Conservation (phyloP, 2,888 invertebrate species). For the Lycaena phlaeas region DNA sequence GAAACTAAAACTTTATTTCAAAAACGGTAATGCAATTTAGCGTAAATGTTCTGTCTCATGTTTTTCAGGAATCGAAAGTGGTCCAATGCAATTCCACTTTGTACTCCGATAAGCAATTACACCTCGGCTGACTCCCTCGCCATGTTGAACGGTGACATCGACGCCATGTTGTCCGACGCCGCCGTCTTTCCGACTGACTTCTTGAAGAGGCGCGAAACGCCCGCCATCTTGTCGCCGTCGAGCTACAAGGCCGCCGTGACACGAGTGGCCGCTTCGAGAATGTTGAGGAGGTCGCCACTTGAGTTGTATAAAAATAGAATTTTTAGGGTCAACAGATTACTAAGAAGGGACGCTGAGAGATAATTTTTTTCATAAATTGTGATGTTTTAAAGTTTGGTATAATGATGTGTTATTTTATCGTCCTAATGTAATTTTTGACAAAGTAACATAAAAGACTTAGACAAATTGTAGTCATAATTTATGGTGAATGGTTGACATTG, state of each 20-base stretch:
- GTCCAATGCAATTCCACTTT: slow-evolving; percentile 88
- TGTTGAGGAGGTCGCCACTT: slow-evolving; percentile 46
- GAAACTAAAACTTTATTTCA: neutral
- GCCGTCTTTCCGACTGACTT: slow-evolving; percentile 40
- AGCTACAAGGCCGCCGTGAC: slow-evolving; percentile 60
- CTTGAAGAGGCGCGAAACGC: slow-evolving; percentile 50
- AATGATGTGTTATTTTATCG: slow-evolving; percentile 5
- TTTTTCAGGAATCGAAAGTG: slow-evolving; percentile 82
- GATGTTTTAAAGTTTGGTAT: neutral
- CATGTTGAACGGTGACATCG: slow-evolving; percentile 55
- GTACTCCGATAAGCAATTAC: slow-evolving; percentile 63
- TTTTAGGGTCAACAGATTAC: slow-evolving; percentile 48
- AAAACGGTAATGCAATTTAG: neutral
- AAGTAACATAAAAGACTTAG: slow-evolving; percentile 4
- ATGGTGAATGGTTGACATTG: no score
- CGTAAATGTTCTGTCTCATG: neutral
- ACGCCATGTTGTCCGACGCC: slow-evolving; percentile 60
- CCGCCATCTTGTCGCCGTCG: slow-evolving; percentile 57
- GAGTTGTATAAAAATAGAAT: slow-evolving; percentile 58
- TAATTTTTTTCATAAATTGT: slow-evolving; percentile 32
- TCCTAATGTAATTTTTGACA: slow-evolving; percentile 1
- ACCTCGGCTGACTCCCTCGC: slow-evolving; percentile 49
- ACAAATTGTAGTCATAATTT: neutral
- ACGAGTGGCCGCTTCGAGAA: slow-evolving; percentile 44
- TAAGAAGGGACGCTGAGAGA: slow-evolving; percentile 55